Conservation (phyloP, 2,888 invertebrate genomes). For the Cosmorhoe ocellata region DNA sequence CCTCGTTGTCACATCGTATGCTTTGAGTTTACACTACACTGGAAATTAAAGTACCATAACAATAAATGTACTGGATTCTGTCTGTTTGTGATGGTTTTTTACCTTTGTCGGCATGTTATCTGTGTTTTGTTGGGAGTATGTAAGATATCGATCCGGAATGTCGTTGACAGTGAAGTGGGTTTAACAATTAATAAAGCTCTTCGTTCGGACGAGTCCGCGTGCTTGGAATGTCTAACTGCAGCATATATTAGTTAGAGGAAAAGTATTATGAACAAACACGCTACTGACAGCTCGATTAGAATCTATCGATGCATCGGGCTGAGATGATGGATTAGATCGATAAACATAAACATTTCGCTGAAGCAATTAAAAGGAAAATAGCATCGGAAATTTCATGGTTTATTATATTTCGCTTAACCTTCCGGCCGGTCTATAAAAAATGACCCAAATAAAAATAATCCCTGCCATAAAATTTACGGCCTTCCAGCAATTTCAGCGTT, state of each 20-base stretch:
- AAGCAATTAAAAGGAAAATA: constrained; percentile 17
- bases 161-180: constrained; percentile 80
- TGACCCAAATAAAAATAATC: constrained; percentile 72
- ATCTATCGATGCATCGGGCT: constrained; percentile 25
- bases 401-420: constrained; percentile 30
- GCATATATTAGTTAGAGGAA: constrained; percentile 36
- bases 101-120: constrained; percentile 69
- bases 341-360: constrained; percentile 18
- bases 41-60: constrained; percentile 77
- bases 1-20: constrained; percentile 67
- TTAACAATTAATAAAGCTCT: constrained; percentile 79
- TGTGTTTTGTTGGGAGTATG: constrained; percentile 56
- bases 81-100: constrained; percentile 65
- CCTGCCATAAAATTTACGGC: constrained; percentile 70
- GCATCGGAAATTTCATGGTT: constrained; percentile 23
- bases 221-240: constrained; percentile 52
- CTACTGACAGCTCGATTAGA: constrained; percentile 35
- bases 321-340: constrained; percentile 30
- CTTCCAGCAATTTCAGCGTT: constrained; percentile 71
- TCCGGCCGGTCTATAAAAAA: constrained; percentile 51
- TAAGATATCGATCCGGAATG: constrained; percentile 75
- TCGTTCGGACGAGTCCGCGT: constrained; percentile 55
- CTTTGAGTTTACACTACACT: constrained; percentile 80
- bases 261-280: constrained; percentile 35
- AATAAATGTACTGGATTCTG: constrained; percentile 66